Evolutionary conservation across 1,140 invertebrate genomes (phyloP), one percentile per base, ranked within the genome.

Genomic region (Ostrea denselamellosa): DNA sequence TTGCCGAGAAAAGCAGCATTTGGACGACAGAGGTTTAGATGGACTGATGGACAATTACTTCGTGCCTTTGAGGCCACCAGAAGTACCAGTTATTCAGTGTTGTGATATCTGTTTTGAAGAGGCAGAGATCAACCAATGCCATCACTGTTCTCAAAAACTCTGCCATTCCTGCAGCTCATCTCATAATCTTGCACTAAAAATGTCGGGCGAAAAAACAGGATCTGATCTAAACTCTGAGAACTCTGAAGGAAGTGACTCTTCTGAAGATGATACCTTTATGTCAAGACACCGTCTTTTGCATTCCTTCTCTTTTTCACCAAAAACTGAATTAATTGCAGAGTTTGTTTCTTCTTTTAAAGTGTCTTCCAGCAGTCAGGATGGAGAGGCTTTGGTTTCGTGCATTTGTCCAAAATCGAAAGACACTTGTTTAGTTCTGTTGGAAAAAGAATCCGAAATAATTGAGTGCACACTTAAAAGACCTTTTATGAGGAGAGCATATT

Each of bases 11-110:
- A 77, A 52, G 17, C 28, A 28, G 25, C 65, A 53, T 10, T 19
- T 86, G 19, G 83, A 34, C 1, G 8, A 12, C n/a, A 12, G 25
- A 44, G 85, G 88, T 14, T 71, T 83, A 8, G 54, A 83, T 22
- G 85, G 85, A 17, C 68, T 89, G 10, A 17, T 86, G 17, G 84
- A 85, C 28, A 89, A 89, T 62, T 89, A 62, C 71, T 89, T 86
- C 34, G 85, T 81, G 22, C 25, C 25, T 28, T 28, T 77, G 14
- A 28, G 28, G 28, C 2, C 22, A 22, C 22, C 28, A 34, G 28
- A 3, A 77, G 8, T 12, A 77, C 8, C 68, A 10, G 22, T 25
- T 28, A 77, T 14, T 34, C 28, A 28, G n/a, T 28, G 28, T 34
- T 77, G 68, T 77, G 68, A 34, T 14, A 28, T 25, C 28, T 77